Percentiles rank a stretch among this genome's conserved stretches.
Evolutionary conservation across 2,888 invertebrate genomes (phyloP).

Genomic region (Synergus laeviventris): DNA sequence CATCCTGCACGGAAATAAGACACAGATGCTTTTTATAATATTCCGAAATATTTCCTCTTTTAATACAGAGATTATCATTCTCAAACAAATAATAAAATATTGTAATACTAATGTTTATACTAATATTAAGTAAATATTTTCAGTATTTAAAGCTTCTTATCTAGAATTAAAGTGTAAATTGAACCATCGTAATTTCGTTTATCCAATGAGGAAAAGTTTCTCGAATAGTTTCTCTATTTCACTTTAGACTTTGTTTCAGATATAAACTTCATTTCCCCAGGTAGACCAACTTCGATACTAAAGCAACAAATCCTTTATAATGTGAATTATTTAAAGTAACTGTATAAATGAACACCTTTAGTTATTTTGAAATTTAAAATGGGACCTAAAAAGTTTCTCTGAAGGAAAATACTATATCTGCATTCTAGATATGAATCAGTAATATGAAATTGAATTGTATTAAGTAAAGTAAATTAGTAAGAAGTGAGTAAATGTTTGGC

Average conservation of each 20-base stretch:
- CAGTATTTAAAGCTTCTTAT: neutral
- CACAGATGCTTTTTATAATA: neutral
- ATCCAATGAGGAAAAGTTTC: slow-evolving; percentile 5
- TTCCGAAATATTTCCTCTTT: neutral
- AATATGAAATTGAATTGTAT: neutral
- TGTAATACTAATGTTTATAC: too few species aligned
- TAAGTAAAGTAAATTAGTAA: neutral
- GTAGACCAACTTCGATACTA: neutral
- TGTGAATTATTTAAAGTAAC: neutral
- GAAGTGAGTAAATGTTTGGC: neutral
- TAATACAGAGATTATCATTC: too few species aligned
- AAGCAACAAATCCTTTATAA: neutral
- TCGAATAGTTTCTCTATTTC: neutral
- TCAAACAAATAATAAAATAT: too few species aligned
- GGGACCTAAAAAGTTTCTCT: neutral
- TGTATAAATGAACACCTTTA: neutral
- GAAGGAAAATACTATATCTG: neutral
- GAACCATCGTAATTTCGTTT: neutral
- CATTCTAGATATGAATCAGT: neutral
- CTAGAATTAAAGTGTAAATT: neutral
- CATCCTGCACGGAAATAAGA: neutral
- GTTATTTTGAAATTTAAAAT: neutral
- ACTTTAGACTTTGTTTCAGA: neutral
- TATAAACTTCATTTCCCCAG: neutral
- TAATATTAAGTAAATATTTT: neutral